Evolutionary conservation across 2,797 vertebrate genomes (phyloP), one percentile per base, ranked within the genome.

Genomic region (Pseudotriccus pelzelni): DNA sequence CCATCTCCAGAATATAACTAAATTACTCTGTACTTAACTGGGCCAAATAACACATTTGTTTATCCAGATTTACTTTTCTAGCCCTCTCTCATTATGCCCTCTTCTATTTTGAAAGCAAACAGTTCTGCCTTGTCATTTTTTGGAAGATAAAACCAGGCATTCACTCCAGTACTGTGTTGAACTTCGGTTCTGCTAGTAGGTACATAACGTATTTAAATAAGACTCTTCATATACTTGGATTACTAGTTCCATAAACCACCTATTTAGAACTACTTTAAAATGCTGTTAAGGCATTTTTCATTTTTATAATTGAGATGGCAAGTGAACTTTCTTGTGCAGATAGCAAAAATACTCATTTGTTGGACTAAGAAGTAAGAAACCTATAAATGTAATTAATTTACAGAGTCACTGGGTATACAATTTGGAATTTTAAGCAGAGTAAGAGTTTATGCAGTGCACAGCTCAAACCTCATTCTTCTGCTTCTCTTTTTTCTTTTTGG

Each of bases 51-150:
- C 23, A 60, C 9, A 25, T 14, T 75, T 64, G 34, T 46, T 77
- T 62, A 46, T 55, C 25, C 32, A 37, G 67, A 25, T 86, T 60
- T 80, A 32, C 3, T 39, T 15, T n/a, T 64, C 23, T 66, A 2
- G 4, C 5, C 9, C 7, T 21, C 2, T 55, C 37, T 5, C 5
- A 3, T 41, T 27, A 19, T 49, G 17, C 27, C 4, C 10, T 34
- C 18, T 55, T 64, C 39, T 73, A 2, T 79, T 73, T 56, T 18
- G 66, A 76, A 73, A 85, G 30, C 27, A 50, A 73, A 20, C 25
- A 36, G 2, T 53, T 55, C 23, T 55, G 2, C 25, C 11, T 44
- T 68, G 20, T 21, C 5, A 12, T 30, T 43, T 60, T 64, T 18
- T 16, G 49, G 34, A 44, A 75, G 12, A 22, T 34, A 68, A 82